A percentile compares a stretch with the other conserved stretches of the same genome.
Evolutionary conservation across 2,797 vertebrate species (phyloP).

Genomic region (Eremophila alpestris): DNA sequence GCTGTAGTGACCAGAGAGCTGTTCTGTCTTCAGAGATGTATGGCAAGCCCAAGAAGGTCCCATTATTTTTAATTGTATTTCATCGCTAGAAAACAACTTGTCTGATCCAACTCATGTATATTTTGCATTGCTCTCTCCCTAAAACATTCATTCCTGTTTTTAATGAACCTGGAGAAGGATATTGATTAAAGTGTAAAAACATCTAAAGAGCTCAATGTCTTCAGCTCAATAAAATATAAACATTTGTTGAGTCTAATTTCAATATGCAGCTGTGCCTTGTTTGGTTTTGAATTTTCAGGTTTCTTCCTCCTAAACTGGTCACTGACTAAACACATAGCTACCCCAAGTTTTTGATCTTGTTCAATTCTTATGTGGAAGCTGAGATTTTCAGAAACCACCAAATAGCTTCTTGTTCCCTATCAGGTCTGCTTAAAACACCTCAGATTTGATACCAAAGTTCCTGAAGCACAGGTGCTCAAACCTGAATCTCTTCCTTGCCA

Average conservation of each 20-base stretch:
- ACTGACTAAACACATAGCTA: background rate
- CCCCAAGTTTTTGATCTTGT: background rate
- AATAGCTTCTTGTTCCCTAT: background rate
- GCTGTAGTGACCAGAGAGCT: constrained; percentile 12
- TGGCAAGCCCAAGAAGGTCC: constrained; percentile 15
- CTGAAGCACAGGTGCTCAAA: background rate
- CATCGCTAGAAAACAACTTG: constrained; percentile 19
- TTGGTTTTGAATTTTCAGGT: too few relatives aligned
- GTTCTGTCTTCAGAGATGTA: constrained; percentile 25
- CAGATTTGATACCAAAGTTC: background rate
- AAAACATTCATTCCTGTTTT: constrained; percentile 24
- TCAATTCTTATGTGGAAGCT: background rate
- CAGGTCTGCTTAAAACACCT: background rate
- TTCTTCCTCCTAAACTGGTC: background rate
- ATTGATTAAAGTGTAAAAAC: constrained; percentile 18
- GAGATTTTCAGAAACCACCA: background rate
- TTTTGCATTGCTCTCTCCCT: constrained; percentile 18
- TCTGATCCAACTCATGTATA: constrained; percentile 25
- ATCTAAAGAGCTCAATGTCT: background rate
- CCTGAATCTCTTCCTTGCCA: background rate
- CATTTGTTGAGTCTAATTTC: background rate
- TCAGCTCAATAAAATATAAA: background rate
- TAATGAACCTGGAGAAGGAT: background rate
- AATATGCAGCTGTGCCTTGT: background rate
- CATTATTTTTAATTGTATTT: constrained; percentile 62